phyloP scores from a whole-genome alignment of 2,888 invertebrate species.

The Anoplius nigerrimus region DNA sequence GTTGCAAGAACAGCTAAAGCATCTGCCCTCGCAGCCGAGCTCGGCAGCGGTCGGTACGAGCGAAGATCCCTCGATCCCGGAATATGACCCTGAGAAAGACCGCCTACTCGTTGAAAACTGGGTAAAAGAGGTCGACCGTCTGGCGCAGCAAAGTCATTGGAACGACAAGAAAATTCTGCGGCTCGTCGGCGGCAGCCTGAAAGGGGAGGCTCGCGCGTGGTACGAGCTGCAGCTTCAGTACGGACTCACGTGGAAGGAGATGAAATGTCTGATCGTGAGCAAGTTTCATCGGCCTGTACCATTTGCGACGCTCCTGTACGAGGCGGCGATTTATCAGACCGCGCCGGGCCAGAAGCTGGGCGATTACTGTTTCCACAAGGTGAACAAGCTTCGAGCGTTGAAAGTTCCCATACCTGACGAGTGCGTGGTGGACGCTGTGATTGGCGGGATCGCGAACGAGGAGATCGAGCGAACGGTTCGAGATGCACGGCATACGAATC shows the following conservation, averaged over 20 bases:
- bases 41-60: too few species aligned
- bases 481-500: neutral
- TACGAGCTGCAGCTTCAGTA: neutral
- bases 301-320: neutral
- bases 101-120: neutral
- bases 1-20: too few species aligned
- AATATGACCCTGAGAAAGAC: neutral
- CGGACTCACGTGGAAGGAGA: neutral
- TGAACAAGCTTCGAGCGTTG: neutral
- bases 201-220: neutral
- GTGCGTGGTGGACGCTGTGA: constrained; percentile 3
- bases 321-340: neutral
- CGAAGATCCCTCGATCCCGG: neutral
- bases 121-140: neutral
- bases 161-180: neutral
- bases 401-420: neutral
- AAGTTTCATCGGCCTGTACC: neutral
- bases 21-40: too few species aligned
- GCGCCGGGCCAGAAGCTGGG: constrained; percentile 5
- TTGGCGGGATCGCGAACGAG: neutral
- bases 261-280: neutral
- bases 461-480: constrained; percentile 1
- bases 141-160: neutral
- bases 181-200: neutral
- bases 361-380: constrained; percentile 2